These are phyloP conservation scores for Corvus hawaiiensis DNA, from an alignment of 2,113 vertebrate genomes.

Conservation along the genomic window DNA sequence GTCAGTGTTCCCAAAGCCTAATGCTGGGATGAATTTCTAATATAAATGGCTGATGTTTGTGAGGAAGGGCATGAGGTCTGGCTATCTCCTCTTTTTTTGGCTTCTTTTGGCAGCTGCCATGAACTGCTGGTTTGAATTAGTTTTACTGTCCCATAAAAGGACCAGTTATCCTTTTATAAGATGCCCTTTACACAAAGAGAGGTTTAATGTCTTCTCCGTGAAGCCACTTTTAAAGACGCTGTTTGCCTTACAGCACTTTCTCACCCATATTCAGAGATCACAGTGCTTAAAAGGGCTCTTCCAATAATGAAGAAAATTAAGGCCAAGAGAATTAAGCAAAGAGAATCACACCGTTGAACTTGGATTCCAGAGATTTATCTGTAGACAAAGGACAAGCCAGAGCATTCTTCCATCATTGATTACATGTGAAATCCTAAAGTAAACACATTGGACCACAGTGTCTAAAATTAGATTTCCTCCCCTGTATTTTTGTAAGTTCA, in stretches of 20 bases:
- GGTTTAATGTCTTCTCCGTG: not conserved
- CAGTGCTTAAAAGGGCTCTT: not conserved
- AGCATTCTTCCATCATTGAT: not conserved
- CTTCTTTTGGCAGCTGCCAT: not conserved
- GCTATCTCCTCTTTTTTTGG: not conserved
- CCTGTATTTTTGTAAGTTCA: not conserved
- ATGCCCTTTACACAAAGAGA: not conserved
- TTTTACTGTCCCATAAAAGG: not conserved
- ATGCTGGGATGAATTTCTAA: not conserved
- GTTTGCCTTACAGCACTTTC: not conserved
- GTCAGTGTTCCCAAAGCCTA: not conserved
- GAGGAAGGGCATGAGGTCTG: not conserved
- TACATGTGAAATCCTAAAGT: not conserved
- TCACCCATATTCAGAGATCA: accelerated
- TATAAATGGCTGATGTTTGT: not conserved
- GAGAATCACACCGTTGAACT: not conserved
- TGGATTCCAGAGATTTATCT: not conserved
- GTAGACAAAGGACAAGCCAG: not conserved
- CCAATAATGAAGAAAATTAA: not conserved
- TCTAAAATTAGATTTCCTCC: constrained; percentile 5
- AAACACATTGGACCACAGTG: not conserved
- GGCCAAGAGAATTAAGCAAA: not conserved
- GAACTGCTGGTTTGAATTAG: not conserved
- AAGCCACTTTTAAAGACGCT: not conserved
- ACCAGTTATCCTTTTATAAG: not conserved